Evolutionary conservation across 30 jellyfish, hydroid and myxozoan species (phyloP), one percentile per base, ranked within the genome.

Genomic region (Aurelia aurita complex sp. Pacific): DNA sequence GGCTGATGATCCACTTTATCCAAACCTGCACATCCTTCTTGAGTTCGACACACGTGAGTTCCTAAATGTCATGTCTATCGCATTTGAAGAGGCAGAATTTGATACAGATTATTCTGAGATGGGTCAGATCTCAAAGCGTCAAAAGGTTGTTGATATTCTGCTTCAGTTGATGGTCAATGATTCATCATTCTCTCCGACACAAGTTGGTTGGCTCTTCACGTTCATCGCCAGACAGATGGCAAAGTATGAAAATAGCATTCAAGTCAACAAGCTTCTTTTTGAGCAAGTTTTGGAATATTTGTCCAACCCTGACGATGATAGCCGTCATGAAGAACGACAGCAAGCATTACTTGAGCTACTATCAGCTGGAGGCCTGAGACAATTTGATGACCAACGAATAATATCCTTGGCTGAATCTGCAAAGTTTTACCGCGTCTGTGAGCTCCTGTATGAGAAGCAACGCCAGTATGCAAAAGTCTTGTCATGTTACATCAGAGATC

Each of bases 171-270:
- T 95, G 99, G 97, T 95, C 33, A 89, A 89, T 18, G 96, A 95
- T 79, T 64, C 70, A 35, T 51, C 90, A 42, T 95, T 89, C 80
- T 79, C 99, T 10, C 99, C 99, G 9, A 64, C 97, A n/a, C 97
- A 89, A 62, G 96, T 95, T 63, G 99, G 99, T 16, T 76, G 94
- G 80, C 85, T 95, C 10, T 95, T 95, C 75, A 95, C 99, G 13
- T 95, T 95, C 72, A 95, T 95, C 64, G 99, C 99, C 8, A 74
- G 99, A 46, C 99, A 95, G 62, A 95, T 95, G 99, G 99, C 99
- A 34, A 95, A 95, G 67, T 90, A 73, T 72, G 95, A 83, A 59
- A 23, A 57, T 13, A 78, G 91, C 74, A 95, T 95, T 33, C 83
- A 84, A 51, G 99, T 95, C 33, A 95, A 90, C 79, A 89, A 95